These are phyloP conservation scores for Helostoma temminkii DNA, from an alignment of 2,797 vertebrate species.

Conservation along the genomic window DNA sequence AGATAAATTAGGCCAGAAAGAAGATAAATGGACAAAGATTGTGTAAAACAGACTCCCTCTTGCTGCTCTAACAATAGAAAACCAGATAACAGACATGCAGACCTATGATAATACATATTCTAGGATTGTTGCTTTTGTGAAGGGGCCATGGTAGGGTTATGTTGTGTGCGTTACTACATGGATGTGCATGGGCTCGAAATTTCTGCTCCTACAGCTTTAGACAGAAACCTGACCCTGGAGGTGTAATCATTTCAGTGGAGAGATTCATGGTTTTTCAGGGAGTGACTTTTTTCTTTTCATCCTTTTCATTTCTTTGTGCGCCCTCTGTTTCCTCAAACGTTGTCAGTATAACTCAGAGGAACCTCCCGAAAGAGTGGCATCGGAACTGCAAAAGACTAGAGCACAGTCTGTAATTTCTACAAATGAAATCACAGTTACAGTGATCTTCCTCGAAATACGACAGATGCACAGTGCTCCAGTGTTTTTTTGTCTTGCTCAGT, in stretches of 20 bases:
- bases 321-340: background rate
- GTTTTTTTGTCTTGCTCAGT: no score
- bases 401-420: background rate
- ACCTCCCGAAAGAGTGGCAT: slow-evolving; percentile 20
- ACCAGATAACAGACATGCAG: slow-evolving; percentile 49
- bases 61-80: slow-evolving; percentile 37
- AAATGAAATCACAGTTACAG: background rate
- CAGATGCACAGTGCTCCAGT: background rate
- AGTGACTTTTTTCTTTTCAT: background rate
- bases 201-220: background rate
- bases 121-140: slow-evolving; percentile 3
- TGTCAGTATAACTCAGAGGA: background rate
- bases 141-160: background rate
- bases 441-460: background rate
- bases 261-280: slow-evolving; percentile 23
- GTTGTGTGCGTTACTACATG: background rate
- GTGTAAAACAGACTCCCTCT: slow-evolving; percentile 45
- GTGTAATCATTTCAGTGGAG: slow-evolving; percentile 29
- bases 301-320: background rate
- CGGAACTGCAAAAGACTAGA: slow-evolving; percentile 6
- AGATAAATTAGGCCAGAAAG: slow-evolving; percentile 32
- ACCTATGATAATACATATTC: slow-evolving; percentile 6
- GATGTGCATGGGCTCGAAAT: background rate
- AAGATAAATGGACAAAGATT: slow-evolving; percentile 43
- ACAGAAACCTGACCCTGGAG: slow-evolving; percentile 32